phyloP scores from a whole-genome alignment of 2,797 vertebrate genomes.

The Triplophysa yarkandensis region DNA sequence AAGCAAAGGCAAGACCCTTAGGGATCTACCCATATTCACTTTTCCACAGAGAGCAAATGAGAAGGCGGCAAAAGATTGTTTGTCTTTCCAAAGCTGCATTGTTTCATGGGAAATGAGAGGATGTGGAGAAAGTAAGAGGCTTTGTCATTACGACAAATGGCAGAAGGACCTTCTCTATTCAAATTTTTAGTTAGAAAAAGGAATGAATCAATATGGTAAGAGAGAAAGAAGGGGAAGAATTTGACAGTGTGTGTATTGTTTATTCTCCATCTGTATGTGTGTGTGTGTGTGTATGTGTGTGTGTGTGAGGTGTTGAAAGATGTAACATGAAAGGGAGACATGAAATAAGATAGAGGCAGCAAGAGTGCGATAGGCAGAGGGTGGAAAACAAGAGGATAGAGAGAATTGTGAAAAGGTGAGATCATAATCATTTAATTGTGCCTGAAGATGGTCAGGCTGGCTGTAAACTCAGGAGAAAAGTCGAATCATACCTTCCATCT shows the following conservation, averaged over 20 bases:
- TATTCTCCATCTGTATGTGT: not conserved
- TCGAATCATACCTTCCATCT: constrained; percentile 37
- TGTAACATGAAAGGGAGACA: constrained; percentile 15
- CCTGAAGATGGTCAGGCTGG: constrained; percentile 68
- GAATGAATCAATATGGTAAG: constrained; percentile 43
- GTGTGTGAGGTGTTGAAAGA: constrained; percentile 37
- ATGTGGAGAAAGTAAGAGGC: constrained; percentile 22
- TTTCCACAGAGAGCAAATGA: constrained; percentile 53
- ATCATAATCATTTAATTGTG: constrained; percentile 83
- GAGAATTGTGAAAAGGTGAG: constrained; percentile 58
- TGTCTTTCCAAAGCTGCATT: constrained; percentile 38
- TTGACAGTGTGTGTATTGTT: constrained; percentile 8
- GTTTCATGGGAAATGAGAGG: constrained; percentile 47
- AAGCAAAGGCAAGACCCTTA: constrained; percentile 51
- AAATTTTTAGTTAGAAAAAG: constrained; percentile 54
- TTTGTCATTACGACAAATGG: constrained; percentile 77
- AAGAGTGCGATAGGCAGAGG: constrained; percentile 33
- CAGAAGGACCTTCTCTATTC: constrained; percentile 61
- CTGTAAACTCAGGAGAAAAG: constrained; percentile 36
- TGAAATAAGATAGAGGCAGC: constrained; percentile 30
- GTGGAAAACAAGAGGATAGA: constrained; percentile 45
- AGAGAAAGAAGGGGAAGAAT: constrained; percentile 2
- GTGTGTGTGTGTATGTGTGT: constrained; percentile 8
- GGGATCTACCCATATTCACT: constrained; percentile 73
- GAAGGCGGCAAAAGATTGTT: constrained; percentile 44